Percentiles rank a stretch among this genome's conserved stretches.
Evolutionary conservation across 2,113 vertebrate species (phyloP).

Genomic region (Tor tambroides): DNA sequence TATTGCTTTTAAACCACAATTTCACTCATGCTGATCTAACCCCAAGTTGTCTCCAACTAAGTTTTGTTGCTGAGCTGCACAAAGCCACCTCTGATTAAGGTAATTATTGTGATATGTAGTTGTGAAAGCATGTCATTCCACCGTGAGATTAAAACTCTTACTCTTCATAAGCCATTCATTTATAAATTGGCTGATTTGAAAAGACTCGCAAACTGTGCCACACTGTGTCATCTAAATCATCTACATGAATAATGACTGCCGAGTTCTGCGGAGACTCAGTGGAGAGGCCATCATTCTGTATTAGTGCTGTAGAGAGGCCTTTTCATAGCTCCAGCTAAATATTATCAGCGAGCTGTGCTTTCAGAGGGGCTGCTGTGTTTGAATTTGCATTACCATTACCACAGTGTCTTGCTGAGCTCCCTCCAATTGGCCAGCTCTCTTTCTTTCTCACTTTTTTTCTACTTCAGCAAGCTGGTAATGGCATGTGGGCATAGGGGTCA

Average conservation of each 20-base stretch:
- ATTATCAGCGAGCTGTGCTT: slow-evolving; percentile 20
- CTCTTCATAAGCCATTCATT: slow-evolving; percentile 39
- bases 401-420: slow-evolving; percentile 25
- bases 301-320: slow-evolving; percentile 25
- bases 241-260: slow-evolving; percentile 37
- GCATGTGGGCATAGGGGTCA: slow-evolving; percentile 33
- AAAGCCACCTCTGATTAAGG: slow-evolving; percentile 41
- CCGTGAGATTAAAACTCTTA: slow-evolving; percentile 41
- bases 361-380: neutral
- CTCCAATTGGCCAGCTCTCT: neutral
- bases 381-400: slow-evolving; percentile 24
- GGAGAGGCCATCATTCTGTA: slow-evolving; percentile 32
- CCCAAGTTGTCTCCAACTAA: slow-evolving; percentile 12
- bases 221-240: slow-evolving; percentile 42
- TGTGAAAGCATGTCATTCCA: slow-evolving; percentile 33
- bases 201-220: slow-evolving; percentile 34
- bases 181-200: slow-evolving; percentile 45
- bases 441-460: slow-evolving; percentile 16
- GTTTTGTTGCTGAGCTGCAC: slow-evolving; percentile 14
- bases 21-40: slow-evolving; percentile 26
- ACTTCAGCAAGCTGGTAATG: slow-evolving; percentile 40
- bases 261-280: slow-evolving; percentile 19
- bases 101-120: slow-evolving; percentile 34
- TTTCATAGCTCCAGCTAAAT: slow-evolving; percentile 34
- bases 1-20: slow-evolving; percentile 47